phyloP scores from a whole-genome alignment of 2,888 invertebrate species.

The Nymphalis urticae region DNA sequence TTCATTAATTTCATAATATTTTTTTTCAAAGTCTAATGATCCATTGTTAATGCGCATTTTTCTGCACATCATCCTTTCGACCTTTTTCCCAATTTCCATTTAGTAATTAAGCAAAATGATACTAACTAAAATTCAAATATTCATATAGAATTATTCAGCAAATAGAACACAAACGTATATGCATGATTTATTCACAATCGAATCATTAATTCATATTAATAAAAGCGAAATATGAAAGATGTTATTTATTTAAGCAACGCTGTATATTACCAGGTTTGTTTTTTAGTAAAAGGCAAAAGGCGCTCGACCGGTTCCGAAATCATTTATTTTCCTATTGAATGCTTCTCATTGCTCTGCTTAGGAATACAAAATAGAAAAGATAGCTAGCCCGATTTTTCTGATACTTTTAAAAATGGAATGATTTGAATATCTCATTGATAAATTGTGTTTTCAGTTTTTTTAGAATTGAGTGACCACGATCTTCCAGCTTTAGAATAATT shows the following conservation, averaged over 20 bases:
- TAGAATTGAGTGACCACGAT: neutral
- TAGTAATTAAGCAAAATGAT: neutral
- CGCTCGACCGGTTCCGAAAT: conserved; percentile 34
- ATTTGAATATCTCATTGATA: conserved; percentile 22
- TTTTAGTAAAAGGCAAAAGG: conserved; percentile 24
- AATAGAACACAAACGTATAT: neutral
- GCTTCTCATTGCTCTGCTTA: conserved; percentile 32
- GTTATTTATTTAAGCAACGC: conserved; percentile 14
- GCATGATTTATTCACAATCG: neutral
- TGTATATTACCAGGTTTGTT: conserved; percentile 26
- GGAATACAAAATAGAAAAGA: conserved; percentile 34
- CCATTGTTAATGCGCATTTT: conserved; percentile 2
- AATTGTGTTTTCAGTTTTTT: conserved; percentile 19
- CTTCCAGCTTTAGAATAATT: neutral
- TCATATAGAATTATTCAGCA: neutral
- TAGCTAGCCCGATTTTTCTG: conserved; percentile 19
- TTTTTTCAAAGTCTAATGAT: conserved; percentile 5
- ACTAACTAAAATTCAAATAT: neutral
- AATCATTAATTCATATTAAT: neutral
- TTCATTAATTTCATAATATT: conserved; percentile 3
- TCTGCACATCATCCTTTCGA: conserved; percentile 3
- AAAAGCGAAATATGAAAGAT: conserved; percentile 5
- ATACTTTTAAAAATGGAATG: conserved; percentile 27
- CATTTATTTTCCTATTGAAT: conserved; percentile 39
- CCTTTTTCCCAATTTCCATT: conserved; percentile 1